Percentiles rank a stretch among this genome's conserved stretches.
Conservation (phyloP, 2,888 invertebrate species). For the Capitulum mitella region DNA sequence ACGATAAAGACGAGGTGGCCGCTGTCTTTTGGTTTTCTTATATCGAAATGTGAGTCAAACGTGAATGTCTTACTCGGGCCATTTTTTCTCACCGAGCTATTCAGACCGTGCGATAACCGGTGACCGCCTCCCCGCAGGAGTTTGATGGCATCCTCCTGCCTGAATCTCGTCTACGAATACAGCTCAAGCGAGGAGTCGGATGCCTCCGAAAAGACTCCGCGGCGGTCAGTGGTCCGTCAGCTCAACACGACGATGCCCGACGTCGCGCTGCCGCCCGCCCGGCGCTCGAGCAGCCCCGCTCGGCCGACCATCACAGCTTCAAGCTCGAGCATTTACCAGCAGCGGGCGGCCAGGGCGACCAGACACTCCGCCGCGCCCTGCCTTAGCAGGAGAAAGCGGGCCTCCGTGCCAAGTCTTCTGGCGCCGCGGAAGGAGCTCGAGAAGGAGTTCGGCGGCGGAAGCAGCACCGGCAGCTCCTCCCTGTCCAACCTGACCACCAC, state of each 20-base stretch:
- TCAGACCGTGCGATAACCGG: no score
- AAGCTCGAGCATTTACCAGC: background rate
- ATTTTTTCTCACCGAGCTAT: no score
- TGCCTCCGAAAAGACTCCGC: background rate
- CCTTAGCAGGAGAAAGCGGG: background rate
- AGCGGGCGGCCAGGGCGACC: background rate
- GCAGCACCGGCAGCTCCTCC: constrained; percentile 16
- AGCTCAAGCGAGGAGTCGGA: background rate
- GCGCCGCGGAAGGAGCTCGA: background rate
- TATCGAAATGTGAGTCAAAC: no score
- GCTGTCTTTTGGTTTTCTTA: no score
- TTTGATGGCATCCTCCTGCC: background rate
- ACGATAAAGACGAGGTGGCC: no score
- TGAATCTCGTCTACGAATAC: background rate
- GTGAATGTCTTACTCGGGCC: no score
- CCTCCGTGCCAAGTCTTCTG: background rate
- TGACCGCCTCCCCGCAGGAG: background rate
- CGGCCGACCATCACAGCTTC: background rate
- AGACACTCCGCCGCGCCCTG: background rate
- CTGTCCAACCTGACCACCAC: background rate
- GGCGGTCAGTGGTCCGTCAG: background rate
- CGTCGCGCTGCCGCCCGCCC: background rate
- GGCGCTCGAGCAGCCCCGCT: background rate
- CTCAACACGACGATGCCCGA: background rate
- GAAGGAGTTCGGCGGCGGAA: background rate